A percentile compares a stretch with the other conserved stretches of the same genome.
Conservation (phyloP, 1,140 invertebrate species). For the Penaeus indicus region DNA sequence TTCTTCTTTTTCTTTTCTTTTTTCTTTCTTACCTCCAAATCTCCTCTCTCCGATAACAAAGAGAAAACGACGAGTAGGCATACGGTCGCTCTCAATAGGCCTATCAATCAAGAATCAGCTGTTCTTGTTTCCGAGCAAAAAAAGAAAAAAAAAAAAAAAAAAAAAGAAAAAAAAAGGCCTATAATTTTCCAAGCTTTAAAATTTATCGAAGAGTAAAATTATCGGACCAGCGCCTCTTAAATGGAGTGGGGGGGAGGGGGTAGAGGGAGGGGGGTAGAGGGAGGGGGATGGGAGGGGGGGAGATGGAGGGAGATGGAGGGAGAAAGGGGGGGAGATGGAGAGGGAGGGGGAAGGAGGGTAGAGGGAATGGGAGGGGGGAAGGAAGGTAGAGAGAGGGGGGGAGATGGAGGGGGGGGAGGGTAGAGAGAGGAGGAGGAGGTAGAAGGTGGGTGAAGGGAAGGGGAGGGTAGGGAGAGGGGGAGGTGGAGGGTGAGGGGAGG, state of each 20-base stretch:
- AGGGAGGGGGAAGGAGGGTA: neutral
- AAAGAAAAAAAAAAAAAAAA: too few relatives aligned
- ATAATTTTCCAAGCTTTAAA: constrained; percentile 29
- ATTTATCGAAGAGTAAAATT: constrained; percentile 35
- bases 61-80: too few relatives aligned
- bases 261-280: neutral
- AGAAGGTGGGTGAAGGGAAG: neutral
- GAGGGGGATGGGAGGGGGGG: neutral
- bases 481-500: neutral
- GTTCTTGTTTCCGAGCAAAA: neutral
- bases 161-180: neutral
- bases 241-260: neutral
- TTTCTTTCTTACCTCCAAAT: neutral
- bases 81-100: constrained; percentile 3
- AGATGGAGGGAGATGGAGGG: neutral
- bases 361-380: neutral
- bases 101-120: constrained; percentile 31
- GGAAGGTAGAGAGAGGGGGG: neutral
- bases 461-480: neutral
- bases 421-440: too few relatives aligned
- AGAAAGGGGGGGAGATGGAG: neutral
- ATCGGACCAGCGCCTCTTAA: too few relatives aligned
- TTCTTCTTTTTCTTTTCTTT: neutral
- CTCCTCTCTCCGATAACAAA: too few relatives aligned
- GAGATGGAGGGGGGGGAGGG: neutral